These are phyloP conservation scores for Popillia japonica DNA, from an alignment of 1,140 invertebrate species.

Conservation along the genomic window DNA sequence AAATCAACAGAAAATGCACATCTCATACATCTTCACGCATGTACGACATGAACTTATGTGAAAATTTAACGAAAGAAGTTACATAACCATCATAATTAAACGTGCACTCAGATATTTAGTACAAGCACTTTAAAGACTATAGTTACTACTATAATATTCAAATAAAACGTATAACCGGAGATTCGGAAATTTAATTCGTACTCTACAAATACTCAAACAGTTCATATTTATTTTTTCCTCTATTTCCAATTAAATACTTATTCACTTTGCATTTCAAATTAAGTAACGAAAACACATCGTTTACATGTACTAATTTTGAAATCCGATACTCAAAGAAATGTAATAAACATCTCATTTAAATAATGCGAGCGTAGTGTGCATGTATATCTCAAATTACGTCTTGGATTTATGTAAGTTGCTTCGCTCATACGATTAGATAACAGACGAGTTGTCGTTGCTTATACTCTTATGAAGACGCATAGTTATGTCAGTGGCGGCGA, in stretches of 20 bases:
- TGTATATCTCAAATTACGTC: constrained; percentile 30
- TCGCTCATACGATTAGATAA: constrained; percentile 25
- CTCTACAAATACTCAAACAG: no score
- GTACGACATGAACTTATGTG: no score
- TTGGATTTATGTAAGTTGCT: constrained; percentile 4
- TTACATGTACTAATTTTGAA: constrained; percentile 1
- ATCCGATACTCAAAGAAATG: constrained; percentile 10
- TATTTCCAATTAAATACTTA: constrained; percentile 15
- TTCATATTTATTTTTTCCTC: no score
- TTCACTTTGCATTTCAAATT: constrained; percentile 23
- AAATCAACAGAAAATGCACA: no score
- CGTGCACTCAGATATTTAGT: no score
- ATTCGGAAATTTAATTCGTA: no score
- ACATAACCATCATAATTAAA: no score
- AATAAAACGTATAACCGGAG: no score
- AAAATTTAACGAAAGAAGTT: no score
- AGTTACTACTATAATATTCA: no score
- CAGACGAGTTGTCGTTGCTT: constrained; percentile 4
- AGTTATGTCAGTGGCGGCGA: background rate
- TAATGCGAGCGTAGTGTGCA: background rate
- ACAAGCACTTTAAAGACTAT: no score
- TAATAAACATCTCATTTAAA: constrained; percentile 25
- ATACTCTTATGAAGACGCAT: background rate
- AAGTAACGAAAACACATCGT: constrained; percentile 4
- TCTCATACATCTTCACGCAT: no score